These are phyloP conservation scores for Verasper variegatus DNA, from an alignment of 2,113 vertebrate genomes.

Conservation along the genomic window DNA sequence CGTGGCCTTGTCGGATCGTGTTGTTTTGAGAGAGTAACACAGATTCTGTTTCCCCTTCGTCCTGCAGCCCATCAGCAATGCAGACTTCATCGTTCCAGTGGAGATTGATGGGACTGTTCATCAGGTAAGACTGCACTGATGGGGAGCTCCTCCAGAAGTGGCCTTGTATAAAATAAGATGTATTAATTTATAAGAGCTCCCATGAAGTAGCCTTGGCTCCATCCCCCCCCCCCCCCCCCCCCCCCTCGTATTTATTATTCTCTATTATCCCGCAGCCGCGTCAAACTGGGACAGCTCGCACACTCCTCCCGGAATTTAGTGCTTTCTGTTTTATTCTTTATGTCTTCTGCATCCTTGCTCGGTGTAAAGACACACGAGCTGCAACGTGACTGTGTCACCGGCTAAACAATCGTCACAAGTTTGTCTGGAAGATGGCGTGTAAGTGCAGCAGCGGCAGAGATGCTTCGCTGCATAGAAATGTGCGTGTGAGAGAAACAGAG, in stretches of 20 bases:
- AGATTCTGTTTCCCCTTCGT: conserved; percentile 35
- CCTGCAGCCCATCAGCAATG: conserved; percentile 71
- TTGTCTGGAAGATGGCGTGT: conserved; percentile 5
- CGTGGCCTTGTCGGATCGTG: conserved; percentile 15
- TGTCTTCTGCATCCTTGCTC: not conserved
- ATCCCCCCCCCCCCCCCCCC: conserved; percentile 1
- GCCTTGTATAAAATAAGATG: conserved; percentile 33
- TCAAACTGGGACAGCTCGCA: conserved; percentile 19
- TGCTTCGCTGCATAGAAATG: conserved; percentile 7
- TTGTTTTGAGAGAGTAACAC: conserved; percentile 12
- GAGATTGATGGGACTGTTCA: conserved; percentile 78
- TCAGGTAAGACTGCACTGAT: conserved; percentile 60
- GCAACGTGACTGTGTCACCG: not conserved
- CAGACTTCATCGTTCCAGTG: conserved; percentile 73
- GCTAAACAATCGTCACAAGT: conserved; percentile 17
- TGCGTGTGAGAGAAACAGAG: not conserved
- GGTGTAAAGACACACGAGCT: conserved; percentile 10
- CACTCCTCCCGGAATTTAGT: conserved; percentile 6
- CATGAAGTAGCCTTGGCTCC: not conserved
- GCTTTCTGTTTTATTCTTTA: conserved; percentile 23
- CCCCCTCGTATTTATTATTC: conserved; percentile 40
- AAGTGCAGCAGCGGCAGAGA: conserved; percentile 7
- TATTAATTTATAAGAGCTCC: conserved; percentile 36
- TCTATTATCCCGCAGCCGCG: conserved; percentile 13
- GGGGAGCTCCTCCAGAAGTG: conserved; percentile 10